These are phyloP conservation scores for Coptodon bakossiorum DNA, from an alignment of 2,113 vertebrate genomes.

Conservation along the genomic window DNA sequence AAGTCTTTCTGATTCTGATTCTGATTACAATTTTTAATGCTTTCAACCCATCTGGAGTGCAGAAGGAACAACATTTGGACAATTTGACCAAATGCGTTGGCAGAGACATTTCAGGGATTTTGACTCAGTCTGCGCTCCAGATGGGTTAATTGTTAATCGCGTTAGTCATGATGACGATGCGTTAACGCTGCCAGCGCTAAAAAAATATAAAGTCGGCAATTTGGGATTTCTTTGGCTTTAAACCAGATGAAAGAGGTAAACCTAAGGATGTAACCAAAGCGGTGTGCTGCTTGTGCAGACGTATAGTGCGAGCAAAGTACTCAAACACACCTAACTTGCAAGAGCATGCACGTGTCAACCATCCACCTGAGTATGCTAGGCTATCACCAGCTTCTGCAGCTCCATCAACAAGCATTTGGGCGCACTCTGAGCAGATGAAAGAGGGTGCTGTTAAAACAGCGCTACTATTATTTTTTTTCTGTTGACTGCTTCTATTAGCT, in stretches of 20 bases:
- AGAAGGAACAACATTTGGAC: background rate
- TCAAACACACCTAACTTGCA: accelerated
- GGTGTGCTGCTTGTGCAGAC: accelerated
- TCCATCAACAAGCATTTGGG: background rate
- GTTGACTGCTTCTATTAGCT: background rate
- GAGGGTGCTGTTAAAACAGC: accelerated
- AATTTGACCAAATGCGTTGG: accelerated
- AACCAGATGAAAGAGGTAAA: background rate
- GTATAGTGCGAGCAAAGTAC: accelerated
- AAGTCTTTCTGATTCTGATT: background rate
- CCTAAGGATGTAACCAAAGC: background rate
- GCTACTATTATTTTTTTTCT: background rate
- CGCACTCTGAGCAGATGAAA: background rate
- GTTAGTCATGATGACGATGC: background rate
- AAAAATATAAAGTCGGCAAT: background rate
- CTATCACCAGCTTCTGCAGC: background rate
- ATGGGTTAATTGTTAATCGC: accelerated
- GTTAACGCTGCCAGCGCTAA: background rate
- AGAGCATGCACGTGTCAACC: background rate
- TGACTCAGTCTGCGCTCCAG: background rate
- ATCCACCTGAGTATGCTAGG: background rate
- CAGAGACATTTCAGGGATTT: background rate
- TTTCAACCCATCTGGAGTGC: background rate
- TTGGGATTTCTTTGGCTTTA: background rate
- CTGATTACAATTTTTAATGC: background rate